Evolutionary conservation across 2,888 invertebrate species (phyloP), one percentile per base, ranked within the genome.

Genomic region (Drosophila austrosaltans): DNA sequence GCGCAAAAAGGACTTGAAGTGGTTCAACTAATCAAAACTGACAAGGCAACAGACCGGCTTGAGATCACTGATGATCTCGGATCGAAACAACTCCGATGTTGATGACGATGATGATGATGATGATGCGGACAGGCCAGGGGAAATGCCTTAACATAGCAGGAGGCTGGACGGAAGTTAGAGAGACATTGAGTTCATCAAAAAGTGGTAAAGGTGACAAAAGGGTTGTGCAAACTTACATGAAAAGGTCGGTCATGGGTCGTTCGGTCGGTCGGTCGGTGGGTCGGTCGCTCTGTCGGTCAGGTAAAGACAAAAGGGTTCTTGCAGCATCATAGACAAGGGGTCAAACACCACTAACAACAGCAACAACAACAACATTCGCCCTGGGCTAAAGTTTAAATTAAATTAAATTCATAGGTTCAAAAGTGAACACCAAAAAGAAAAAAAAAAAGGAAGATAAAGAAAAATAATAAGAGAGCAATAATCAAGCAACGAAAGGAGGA

Each of bases 1-100:
- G 10, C 25, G 10, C 3, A 48, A 57, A 57, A 57, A 57, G 57
- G 65, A 67, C 76, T 70, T 83, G 87, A 79, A 82, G 82, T 86
- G 87, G 79, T 82, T 86, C 85, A 82, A 82, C 81, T 84, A 84
- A 84, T 84, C 85, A 84, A 84, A 87, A 78, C 77, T 84, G 87
- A 87, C 84, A 84, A 82, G 85, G 84, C 76, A 79, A 53, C 85
- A 79, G 85, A 87, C 87, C 83, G 81, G 82, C 70, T 69, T 67
- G 75, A 77, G 77, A 80, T 85, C 82, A 82, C 25, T 25, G 25
- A 25, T 48, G 48, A 48, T 48, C 48, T 48, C 12, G 48, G 48
- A 48, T 25, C 48, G 48, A 7, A 48, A 25, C 10, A 12, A 25
- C 53, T 58, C 16, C 53, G 65, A 68, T 58, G 54, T 65, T 53